phyloP scores from a whole-genome alignment of 2,113 vertebrate species.

The Leiothrix lutea region DNA sequence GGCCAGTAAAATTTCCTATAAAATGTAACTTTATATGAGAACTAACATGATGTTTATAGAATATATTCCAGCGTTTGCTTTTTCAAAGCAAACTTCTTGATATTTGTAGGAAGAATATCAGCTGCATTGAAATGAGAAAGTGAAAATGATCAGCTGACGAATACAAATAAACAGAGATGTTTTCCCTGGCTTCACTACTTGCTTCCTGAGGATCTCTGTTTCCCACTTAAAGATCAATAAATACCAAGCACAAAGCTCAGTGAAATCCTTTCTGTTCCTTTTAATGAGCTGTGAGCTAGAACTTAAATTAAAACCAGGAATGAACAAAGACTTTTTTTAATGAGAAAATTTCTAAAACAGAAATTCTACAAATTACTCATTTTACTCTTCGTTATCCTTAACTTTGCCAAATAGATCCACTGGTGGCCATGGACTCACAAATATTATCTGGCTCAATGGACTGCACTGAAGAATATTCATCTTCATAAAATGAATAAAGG shows the following conservation, averaged over 20 bases:
- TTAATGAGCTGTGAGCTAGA: neutral
- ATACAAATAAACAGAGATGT: neutral
- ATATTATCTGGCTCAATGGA: neutral
- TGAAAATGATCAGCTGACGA: slow-evolving; percentile 26
- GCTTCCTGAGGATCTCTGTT: neutral
- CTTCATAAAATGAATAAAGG: neutral
- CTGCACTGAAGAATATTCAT: neutral
- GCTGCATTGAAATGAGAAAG: slow-evolving; percentile 5
- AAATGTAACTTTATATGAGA: slow-evolving; percentile 70
- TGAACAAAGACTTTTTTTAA: neutral
- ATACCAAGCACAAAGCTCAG: neutral
- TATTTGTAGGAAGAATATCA: slow-evolving; percentile 12
- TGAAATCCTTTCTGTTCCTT: neutral
- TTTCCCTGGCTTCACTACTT: neutral
- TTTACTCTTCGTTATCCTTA: neutral
- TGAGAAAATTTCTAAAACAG: neutral
- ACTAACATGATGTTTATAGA: slow-evolving; percentile 66
- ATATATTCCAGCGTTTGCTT: slow-evolving; percentile 39
- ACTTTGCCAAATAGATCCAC: neutral
- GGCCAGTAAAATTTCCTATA: slow-evolving; percentile 71
- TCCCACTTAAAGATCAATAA: neutral
- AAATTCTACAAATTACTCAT: neutral
- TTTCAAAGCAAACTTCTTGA: slow-evolving; percentile 30
- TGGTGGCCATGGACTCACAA: neutral
- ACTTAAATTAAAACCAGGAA: neutral